Evolutionary conservation across 2,113 vertebrate species (phyloP).

Genomic region (Regulus satrapa): DNA sequence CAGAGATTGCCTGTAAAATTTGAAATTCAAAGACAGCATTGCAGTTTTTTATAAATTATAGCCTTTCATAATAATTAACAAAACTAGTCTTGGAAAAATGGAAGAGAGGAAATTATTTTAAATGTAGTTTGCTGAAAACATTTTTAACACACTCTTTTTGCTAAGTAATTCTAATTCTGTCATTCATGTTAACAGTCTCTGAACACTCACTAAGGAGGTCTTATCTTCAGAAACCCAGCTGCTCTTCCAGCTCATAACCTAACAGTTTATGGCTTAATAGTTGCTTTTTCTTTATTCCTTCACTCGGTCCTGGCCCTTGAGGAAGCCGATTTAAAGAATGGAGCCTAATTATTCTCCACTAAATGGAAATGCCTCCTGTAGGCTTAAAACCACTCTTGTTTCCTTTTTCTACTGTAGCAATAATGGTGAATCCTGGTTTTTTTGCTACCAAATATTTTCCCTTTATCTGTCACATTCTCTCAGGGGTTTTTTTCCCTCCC

Average conservation of each 20-base stretch:
- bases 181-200: slow-evolving; percentile 28
- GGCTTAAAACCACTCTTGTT: neutral
- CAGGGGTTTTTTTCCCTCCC: neutral
- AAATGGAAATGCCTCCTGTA: slow-evolving; percentile 41
- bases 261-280: slow-evolving; percentile 32
- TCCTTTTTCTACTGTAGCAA: neutral
- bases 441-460: slow-evolving; percentile 30
- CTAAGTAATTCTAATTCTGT: slow-evolving; percentile 34
- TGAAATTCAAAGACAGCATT: neutral
- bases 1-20: neutral
- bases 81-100: neutral
- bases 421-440: neutral
- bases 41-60: neutral
- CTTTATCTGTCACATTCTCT: neutral
- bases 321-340: slow-evolving; percentile 12
- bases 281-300: slow-evolving; percentile 44
- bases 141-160: neutral
- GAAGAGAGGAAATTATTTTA: neutral
- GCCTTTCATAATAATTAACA: neutral
- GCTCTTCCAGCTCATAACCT: slow-evolving; percentile 49
- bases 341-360: slow-evolving; percentile 34
- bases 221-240: slow-evolving; percentile 63
- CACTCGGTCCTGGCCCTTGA: neutral
- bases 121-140: neutral
- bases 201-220: slow-evolving; percentile 23